Evolutionary conservation across 2,888 invertebrate genomes (phyloP).

Genomic region (Agelastica alni): DNA sequence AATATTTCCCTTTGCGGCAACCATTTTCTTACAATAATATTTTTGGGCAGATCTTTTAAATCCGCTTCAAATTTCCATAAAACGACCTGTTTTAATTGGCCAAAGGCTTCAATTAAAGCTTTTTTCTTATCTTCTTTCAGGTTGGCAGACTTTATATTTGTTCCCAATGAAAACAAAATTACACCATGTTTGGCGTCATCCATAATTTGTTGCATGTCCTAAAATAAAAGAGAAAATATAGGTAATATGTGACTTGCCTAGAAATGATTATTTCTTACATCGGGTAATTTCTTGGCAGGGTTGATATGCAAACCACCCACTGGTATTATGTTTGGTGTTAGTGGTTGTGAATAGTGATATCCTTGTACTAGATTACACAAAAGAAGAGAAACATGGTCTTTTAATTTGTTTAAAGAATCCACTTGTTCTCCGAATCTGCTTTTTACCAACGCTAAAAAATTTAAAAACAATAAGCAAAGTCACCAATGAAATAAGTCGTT

Average conservation of each 20-base stretch:
- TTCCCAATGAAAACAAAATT: conserved; percentile 53
- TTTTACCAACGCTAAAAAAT: conserved; percentile 20
- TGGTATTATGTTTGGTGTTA: conserved; percentile 52
- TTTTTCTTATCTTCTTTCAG: conserved; percentile 41
- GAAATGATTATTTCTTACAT: conserved; percentile 42
- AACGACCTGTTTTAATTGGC: conserved; percentile 49
- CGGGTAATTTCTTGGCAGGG: conserved; percentile 41
- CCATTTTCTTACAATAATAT: conserved; percentile 53
- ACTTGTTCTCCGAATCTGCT: conserved; percentile 39
- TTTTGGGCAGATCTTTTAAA: conserved; percentile 47
- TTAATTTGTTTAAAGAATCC: conserved; percentile 36
- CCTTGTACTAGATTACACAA: conserved; percentile 46
- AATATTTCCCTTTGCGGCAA: conserved; percentile 54
- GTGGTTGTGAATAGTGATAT: conserved; percentile 44
- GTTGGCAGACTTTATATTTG: conserved; percentile 46
- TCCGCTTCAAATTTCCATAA: conserved; percentile 54
- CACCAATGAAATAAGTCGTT: too few relatives aligned
- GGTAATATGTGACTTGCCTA: too few relatives aligned
- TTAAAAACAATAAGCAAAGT: too few relatives aligned
- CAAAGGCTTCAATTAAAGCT: conserved; percentile 48
- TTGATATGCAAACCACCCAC: conserved; percentile 51
- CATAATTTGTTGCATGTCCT: conserved; percentile 48
- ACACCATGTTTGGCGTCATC: conserved; percentile 51
- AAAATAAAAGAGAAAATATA: conserved; percentile 22
- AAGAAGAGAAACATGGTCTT: conserved; percentile 42